These are phyloP conservation scores for Caranx melampygus DNA, from an alignment of 2,113 vertebrate species.

Conservation along the genomic window DNA sequence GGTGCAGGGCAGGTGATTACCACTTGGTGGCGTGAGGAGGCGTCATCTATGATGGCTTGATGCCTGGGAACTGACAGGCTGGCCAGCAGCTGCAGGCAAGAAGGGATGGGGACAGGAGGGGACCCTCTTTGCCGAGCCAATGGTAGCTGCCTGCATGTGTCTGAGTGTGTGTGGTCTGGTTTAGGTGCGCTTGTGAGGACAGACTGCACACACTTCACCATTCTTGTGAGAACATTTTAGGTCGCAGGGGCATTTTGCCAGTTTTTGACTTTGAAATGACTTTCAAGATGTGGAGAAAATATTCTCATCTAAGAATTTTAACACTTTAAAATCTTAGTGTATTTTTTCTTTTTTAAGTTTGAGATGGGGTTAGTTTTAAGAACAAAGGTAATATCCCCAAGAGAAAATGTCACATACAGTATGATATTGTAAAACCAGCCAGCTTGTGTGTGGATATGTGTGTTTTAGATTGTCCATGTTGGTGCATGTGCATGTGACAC, in stretches of 20 bases:
- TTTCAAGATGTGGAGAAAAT: neutral
- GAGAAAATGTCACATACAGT: neutral
- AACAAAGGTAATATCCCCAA: neutral
- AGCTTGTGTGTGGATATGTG: constrained; percentile 5
- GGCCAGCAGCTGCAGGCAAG: constrained; percentile 78
- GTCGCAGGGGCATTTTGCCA: neutral
- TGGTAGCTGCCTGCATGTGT: constrained; percentile 62
- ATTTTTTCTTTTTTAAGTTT: neutral
- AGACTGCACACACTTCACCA: neutral
- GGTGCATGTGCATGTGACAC: constrained; percentile 47
- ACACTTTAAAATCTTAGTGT: too few species aligned
- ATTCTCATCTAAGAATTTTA: neutral
- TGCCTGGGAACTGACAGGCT: constrained; percentile 77
- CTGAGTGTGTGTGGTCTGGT: constrained; percentile 57
- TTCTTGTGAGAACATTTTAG: constrained; percentile 43
- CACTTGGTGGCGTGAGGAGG: constrained; percentile 76
- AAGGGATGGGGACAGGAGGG: constrained; percentile 70
- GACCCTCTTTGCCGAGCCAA: constrained; percentile 68
- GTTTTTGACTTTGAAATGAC: neutral
- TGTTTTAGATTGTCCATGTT: constrained; percentile 1
- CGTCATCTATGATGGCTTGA: constrained; percentile 63
- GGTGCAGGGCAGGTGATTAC: constrained; percentile 57
- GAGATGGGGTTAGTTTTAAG: neutral
- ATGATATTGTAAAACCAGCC: neutral
- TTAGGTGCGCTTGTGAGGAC: constrained; percentile 47